These are phyloP conservation scores for Himalopsyche japonica DNA, from an alignment of 2,888 invertebrate genomes.

Conservation along the genomic window DNA sequence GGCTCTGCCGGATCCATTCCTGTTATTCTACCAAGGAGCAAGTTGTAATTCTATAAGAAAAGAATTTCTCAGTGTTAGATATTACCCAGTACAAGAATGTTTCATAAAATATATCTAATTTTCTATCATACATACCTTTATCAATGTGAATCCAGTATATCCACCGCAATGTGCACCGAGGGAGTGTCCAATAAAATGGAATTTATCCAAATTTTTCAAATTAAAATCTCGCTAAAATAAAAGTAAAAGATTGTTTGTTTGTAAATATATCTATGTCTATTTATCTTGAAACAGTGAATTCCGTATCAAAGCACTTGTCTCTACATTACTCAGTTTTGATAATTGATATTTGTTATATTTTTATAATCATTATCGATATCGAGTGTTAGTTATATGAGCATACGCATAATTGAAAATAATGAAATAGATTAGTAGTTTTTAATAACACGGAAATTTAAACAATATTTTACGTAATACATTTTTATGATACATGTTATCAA, in stretches of 20 bases:
- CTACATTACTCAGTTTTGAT: too few species aligned
- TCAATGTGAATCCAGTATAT: conserved; percentile 78
- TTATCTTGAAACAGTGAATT: neutral
- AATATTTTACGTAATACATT: neutral
- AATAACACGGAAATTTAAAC: neutral
- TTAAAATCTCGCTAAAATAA: conserved; percentile 58
- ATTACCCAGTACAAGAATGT: too few species aligned
- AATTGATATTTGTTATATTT: too few species aligned
- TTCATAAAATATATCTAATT: neutral
- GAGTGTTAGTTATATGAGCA: too few species aligned
- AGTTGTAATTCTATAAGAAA: neutral
- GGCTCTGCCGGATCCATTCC: conserved; percentile 93
- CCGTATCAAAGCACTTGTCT: too few species aligned
- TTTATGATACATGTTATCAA: neutral
- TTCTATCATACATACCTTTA: conserved; percentile 54
- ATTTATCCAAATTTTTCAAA: conserved; percentile 63
- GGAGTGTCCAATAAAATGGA: conserved; percentile 86
- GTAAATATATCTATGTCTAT: too few species aligned
- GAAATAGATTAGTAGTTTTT: neutral
- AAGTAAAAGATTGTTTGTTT: neutral
- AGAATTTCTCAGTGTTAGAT: too few species aligned
- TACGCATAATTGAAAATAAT: too few species aligned
- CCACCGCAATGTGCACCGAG: conserved; percentile 84
- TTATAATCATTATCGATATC: too few species aligned
- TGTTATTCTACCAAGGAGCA: conserved; percentile 72